Percentiles rank a stretch among this genome's conserved stretches.
Evolutionary conservation across 2,113 vertebrate species (phyloP).

Genomic region (Ceratotherium simum): DNA sequence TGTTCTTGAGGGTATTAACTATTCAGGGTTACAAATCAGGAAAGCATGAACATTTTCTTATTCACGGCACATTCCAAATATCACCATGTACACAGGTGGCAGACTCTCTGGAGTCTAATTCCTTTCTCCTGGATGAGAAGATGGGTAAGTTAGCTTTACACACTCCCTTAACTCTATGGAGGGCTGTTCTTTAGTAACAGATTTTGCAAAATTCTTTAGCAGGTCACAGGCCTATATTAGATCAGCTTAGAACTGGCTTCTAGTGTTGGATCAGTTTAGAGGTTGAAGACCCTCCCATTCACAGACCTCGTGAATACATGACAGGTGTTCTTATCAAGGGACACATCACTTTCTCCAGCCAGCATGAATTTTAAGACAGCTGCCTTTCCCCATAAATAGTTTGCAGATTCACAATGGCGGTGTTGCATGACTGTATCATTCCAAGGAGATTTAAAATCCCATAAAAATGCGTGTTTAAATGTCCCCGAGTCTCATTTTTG

Average conservation of each 20-base stretch:
- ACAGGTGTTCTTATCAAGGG: not conserved
- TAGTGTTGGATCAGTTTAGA: constrained; percentile 13
- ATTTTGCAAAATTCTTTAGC: not conserved
- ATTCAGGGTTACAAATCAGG: not conserved
- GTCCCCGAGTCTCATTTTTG: not conserved
- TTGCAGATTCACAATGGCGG: not conserved
- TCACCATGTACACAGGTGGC: not conserved
- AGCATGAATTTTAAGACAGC: not conserved
- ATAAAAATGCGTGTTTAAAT: not conserved
- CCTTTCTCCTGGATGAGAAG: not conserved
- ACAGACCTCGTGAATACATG: not conserved
- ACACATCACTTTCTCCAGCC: not conserved
- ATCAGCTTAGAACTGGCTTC: not conserved
- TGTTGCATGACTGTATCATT: not conserved
- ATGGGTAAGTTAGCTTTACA: not conserved
- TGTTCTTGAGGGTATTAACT: not conserved
- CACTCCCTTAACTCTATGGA: not conserved
- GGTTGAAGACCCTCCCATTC: not conserved
- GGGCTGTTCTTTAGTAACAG: not conserved
- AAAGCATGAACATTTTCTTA: not conserved
- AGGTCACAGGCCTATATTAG: not conserved
- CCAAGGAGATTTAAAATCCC: not conserved
- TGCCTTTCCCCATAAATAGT: not conserved
- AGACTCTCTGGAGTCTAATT: not conserved
- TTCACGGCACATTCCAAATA: not conserved